A percentile compares a stretch with the other conserved stretches of the same genome.
Conservation (phyloP, 2,113 vertebrate species). For the Ia io region DNA sequence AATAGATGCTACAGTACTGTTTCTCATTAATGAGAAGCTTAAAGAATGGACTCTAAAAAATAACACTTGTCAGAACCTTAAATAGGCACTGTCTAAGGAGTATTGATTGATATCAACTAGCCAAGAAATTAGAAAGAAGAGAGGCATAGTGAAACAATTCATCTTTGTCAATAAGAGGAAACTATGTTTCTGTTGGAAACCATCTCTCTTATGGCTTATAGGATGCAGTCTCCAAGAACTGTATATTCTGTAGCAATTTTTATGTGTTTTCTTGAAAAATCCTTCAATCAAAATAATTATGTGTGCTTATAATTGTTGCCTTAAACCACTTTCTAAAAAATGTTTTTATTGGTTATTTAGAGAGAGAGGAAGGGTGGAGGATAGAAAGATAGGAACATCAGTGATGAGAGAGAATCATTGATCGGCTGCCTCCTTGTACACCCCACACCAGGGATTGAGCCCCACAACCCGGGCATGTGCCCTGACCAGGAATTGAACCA, state of each 20-base stretch:
- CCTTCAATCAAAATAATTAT: conserved; percentile 4
- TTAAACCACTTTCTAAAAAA: not conserved
- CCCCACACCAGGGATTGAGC: too few relatives aligned
- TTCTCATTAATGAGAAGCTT: conserved; percentile 66
- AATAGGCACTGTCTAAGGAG: conserved; percentile 59
- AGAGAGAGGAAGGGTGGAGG: not conserved
- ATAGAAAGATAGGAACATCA: not conserved
- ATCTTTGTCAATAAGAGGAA: conserved; percentile 75
- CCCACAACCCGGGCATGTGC: not conserved
- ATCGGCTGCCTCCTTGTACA: not conserved
- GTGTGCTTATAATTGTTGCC: not conserved
- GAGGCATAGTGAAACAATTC: conserved; percentile 59
- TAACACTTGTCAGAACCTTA: conserved; percentile 58
- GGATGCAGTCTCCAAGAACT: not conserved
- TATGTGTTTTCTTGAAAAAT: conserved; percentile 32
- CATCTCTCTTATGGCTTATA: not conserved
- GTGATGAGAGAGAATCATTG: not conserved
- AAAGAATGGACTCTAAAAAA: conserved; percentile 52
- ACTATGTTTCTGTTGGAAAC: conserved; percentile 54
- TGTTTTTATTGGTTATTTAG: not conserved
- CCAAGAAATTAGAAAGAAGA: conserved; percentile 78
- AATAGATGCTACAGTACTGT: not conserved
- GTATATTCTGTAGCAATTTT: conserved; percentile 9
- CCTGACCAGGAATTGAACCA: not conserved
- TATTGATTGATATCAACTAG: conserved; percentile 73